These are phyloP conservation scores for Rhamnusium bicolor DNA, from an alignment of 2,888 invertebrate genomes.

Conservation along the genomic window DNA sequence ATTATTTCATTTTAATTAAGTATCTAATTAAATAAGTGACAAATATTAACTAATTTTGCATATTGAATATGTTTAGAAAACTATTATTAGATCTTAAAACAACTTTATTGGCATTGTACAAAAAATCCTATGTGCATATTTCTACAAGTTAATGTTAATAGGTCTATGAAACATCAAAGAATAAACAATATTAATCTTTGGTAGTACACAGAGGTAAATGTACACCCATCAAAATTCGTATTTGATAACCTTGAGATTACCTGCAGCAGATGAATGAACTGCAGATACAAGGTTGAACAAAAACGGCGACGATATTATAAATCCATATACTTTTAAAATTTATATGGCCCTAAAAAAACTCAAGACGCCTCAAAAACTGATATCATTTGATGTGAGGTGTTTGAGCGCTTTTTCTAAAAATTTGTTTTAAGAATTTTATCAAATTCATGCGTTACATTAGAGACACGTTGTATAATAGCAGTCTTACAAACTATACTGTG, in stretches of 20 bases:
- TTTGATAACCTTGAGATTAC: slow-evolving; percentile 3
- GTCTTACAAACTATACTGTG: too few relatives aligned
- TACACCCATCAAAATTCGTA: neutral
- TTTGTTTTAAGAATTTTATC: too few relatives aligned
- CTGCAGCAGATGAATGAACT: slow-evolving; percentile 4
- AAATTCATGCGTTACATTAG: too few relatives aligned
- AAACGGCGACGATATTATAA: neutral
- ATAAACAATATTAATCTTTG: neutral
- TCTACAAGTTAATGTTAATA: neutral
- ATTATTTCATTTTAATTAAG: neutral
- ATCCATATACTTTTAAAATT: neutral
- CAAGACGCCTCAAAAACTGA: too few relatives aligned
- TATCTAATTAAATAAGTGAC: neutral
- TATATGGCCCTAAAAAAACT: neutral
- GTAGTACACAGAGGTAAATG: neutral
- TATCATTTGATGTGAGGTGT: too few relatives aligned
- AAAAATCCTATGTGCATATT: neutral
- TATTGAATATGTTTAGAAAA: neutral
- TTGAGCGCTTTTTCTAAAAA: too few relatives aligned
- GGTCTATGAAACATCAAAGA: neutral
- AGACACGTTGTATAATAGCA: too few relatives aligned
- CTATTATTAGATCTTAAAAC: too few relatives aligned
- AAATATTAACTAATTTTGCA: neutral
- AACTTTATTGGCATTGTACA: neutral
- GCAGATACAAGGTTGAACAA: neutral